Evolutionary conservation across 1,140 invertebrate species (phyloP), one percentile per base, ranked within the genome.

Genomic region (Mya arenaria): DNA sequence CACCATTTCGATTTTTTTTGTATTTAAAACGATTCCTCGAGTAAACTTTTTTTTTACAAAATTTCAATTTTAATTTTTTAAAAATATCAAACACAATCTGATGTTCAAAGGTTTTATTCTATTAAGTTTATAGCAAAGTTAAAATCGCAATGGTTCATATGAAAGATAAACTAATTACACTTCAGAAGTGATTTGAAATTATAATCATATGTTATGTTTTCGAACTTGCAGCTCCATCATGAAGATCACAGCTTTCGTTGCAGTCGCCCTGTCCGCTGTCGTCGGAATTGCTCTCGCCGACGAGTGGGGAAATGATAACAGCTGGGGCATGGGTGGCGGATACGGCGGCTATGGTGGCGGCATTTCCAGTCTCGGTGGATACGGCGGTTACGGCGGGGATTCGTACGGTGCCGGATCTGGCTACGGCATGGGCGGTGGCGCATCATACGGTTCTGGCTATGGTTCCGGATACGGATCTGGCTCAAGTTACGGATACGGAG

Each of bases 161-260:
- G 8, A 4, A 17, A 52, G 19, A 23, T 8, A 17, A 52, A 17
- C 10, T n/a, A 52, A 23, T n/a, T n/a, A n/a, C n/a, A n/a, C 1
- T 52, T 52, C 25, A n/a, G 48, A 52, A n/a, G 2, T n/a, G 25
- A n/a, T 4, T 52, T 52, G 48, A 17, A 52, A 52, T 52, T n/a
- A 52, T n/a, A 52, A 17, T 3, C 48, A 23, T n/a, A 1, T 8
- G 25, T 52, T 52, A n/a, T 52, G 25, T 52, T 52, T 52, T 4
- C 25, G 19, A 1, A 52, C 48, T n/a, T 17, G 25, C 19, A n/a
- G 17, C 48, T 37, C 55, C n/a, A 75, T 23, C 34, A 75, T 75
- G 73, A 75, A 75, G 37, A 62, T 75, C 39, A 65, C 58, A 62
- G 25, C 63, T 34, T 75, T 41, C 60, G 73, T 30, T 28, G 52